Conservation (phyloP, 1,140 invertebrate genomes). For the Sinonovacula constricta region DNA sequence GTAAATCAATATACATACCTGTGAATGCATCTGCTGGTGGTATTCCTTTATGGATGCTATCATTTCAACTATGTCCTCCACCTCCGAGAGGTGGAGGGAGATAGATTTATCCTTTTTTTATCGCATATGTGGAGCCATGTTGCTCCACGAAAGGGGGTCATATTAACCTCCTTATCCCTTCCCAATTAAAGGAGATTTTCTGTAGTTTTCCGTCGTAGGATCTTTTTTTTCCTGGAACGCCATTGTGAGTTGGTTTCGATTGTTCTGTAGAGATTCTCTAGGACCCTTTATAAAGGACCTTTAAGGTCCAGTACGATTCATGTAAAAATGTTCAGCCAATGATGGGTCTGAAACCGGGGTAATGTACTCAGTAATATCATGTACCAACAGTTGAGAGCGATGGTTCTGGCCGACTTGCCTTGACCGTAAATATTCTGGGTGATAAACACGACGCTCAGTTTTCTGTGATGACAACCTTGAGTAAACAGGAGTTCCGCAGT, state of each 20-base stretch:
- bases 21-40: too few relatives aligned
- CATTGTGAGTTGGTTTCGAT: not conserved
- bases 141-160: too few relatives aligned
- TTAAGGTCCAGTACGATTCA: not conserved
- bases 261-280: not conserved
- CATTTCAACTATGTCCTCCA: too few relatives aligned
- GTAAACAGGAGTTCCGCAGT: conserved; percentile 32
- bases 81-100: too few relatives aligned
- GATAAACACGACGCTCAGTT: conserved; percentile 18
- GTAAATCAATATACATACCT: too few relatives aligned
- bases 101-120: too few relatives aligned
- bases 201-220: too few relatives aligned
- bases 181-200: too few relatives aligned
- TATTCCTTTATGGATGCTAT: too few relatives aligned
- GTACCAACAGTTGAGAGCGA: conserved; percentile 25
- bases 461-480: conserved; percentile 36
- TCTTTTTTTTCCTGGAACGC: not conserved
- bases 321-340: conserved; percentile 13
- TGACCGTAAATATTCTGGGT: conserved; percentile 18
- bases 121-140: too few relatives aligned
- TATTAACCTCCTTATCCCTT: too few relatives aligned
- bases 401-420: conserved; percentile 26
- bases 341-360: conserved; percentile 2
- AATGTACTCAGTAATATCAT: conserved; percentile 6
- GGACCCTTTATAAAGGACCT: conserved; percentile 6